Conservation (phyloP, 2,113 vertebrate genomes). For the Varanus komodoensis region DNA sequence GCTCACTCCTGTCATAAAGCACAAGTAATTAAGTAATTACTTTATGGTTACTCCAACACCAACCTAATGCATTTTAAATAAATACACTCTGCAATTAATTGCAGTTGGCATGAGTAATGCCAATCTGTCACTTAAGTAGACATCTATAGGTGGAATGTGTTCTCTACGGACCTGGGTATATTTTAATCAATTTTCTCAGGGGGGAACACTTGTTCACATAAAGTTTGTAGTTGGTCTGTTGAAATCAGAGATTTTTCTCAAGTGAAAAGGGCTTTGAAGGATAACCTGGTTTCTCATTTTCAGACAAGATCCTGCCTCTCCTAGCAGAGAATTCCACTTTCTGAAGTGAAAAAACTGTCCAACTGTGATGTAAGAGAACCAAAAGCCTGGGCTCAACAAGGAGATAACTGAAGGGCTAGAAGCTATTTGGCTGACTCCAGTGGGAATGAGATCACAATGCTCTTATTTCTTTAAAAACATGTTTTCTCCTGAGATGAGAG, state of each 20-base stretch:
- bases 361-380: not conserved
- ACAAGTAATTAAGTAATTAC: not conserved
- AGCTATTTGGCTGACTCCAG: not conserved
- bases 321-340: not conserved
- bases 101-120: not conserved
- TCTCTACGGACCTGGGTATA: too few relatives aligned
- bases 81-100: not conserved
- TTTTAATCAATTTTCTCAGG: not conserved
- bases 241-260: not conserved
- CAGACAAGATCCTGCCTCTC: not conserved
- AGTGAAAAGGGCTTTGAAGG: not conserved
- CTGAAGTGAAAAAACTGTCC: not conserved
- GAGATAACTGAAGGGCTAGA: not conserved
- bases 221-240: not conserved
- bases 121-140: not conserved
- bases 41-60: not conserved
- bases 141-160: not conserved
- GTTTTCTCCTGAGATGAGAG: not conserved
- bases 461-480: not conserved
- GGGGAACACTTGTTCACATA: not conserved
- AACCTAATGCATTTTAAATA: not conserved
- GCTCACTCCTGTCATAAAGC: not conserved
- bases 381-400: not conserved
- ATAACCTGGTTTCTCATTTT: not conserved
- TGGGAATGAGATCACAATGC: too few relatives aligned